A percentile compares a stretch with the other conserved stretches of the same genome.
Conservation (phyloP, 2,888 invertebrate species). For the Ormyrus thymus region DNA sequence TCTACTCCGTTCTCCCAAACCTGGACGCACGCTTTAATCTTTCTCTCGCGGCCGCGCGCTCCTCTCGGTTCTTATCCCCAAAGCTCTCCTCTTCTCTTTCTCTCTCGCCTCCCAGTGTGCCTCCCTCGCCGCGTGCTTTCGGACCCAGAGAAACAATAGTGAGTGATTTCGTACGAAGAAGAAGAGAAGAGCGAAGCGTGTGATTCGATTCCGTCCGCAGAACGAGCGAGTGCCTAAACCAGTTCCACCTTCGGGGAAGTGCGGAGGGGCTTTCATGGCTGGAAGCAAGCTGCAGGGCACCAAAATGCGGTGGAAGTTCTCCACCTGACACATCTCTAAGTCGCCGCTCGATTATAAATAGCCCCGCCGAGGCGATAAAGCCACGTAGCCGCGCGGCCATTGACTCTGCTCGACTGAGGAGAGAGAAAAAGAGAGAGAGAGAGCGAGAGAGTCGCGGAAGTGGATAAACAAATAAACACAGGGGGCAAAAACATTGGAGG, state of each 20-base stretch:
- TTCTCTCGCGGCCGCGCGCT: too few species aligned
- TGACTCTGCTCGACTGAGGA: conserved; percentile 40
- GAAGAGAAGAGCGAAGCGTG: too few species aligned
- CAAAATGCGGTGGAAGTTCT: conserved; percentile 60
- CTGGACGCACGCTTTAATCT: conserved; percentile 17
- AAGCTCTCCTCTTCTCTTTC: neutral
- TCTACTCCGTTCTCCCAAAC: conserved; percentile 25
- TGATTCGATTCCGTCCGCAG: neutral
- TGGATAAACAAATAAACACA: neutral
- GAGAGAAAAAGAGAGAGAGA: neutral
- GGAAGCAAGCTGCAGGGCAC: conserved; percentile 53
- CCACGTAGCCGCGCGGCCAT: conserved; percentile 35
- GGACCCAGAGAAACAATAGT: too few species aligned
- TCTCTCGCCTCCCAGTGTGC: neutral
- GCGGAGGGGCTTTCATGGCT: conserved; percentile 35
- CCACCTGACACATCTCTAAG: conserved; percentile 54
- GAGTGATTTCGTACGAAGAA: too few species aligned
- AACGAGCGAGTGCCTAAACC: neutral
- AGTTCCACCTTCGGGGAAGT: neutral
- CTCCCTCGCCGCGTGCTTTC: too few species aligned
- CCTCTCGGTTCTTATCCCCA: too few species aligned
- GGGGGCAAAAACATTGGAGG: conserved; percentile 23
- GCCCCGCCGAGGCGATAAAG: neutral
- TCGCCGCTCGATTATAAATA: too few species aligned
- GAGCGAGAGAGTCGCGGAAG: neutral